Evolutionary conservation across 2,797 vertebrate species (phyloP).

Genomic region (Babyrousa celebensis): DNA sequence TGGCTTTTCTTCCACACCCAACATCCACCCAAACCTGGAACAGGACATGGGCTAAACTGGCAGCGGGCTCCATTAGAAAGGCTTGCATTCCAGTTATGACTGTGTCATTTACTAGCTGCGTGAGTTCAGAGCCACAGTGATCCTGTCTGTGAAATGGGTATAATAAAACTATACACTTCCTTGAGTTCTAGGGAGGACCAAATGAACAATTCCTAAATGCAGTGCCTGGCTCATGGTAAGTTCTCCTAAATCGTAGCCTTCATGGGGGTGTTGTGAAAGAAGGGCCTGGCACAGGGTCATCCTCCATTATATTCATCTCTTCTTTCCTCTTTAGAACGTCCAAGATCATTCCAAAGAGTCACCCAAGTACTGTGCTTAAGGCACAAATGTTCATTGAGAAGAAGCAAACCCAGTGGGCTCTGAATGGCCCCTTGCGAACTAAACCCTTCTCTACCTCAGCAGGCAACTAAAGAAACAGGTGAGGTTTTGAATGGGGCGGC

Average conservation of each 20-base stretch:
- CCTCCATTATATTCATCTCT: not conserved
- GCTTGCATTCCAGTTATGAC: not conserved
- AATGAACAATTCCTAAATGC: not conserved
- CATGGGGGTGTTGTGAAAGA: not conserved
- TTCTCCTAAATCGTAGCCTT: not conserved
- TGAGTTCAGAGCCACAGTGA: not conserved
- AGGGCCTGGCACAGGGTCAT: not conserved
- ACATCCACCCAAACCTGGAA: not conserved
- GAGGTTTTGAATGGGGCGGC: not conserved
- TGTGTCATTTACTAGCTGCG: not conserved
- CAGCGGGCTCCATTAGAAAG: not conserved
- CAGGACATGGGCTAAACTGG: rapidly evolving
- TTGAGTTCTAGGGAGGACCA: not conserved
- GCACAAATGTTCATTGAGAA: not conserved
- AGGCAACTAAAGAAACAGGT: not conserved
- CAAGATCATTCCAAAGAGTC: not conserved
- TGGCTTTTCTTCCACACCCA: not conserved
- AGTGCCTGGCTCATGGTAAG: not conserved
- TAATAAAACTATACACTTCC: rapidly evolving
- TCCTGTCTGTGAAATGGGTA: not conserved
- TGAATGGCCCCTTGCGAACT: not conserved
- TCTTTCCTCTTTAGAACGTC: not conserved
- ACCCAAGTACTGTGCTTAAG: not conserved
- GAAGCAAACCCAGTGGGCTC: not conserved
- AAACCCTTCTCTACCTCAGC: not conserved